Conservation (phyloP, 2,888 invertebrate species). For the Chromoteleia sp. region DNA sequence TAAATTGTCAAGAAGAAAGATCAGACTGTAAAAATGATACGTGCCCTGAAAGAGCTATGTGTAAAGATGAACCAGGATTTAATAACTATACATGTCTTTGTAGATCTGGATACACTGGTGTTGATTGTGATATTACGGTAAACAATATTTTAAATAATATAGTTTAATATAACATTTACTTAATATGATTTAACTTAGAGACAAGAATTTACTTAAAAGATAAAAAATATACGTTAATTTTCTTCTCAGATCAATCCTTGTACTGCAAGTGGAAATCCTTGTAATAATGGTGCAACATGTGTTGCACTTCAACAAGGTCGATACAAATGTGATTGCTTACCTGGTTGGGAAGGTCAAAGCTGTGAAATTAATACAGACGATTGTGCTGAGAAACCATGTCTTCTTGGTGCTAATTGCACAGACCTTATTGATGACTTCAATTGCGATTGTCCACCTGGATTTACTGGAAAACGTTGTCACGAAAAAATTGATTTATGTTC, state of each 20-base stretch:
- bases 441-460: constrained; percentile 97
- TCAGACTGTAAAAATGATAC: constrained; percentile 95
- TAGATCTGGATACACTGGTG: constrained; percentile 96
- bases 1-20: constrained; percentile 97
- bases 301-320: constrained; percentile 95
- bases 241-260: constrained; percentile 93
- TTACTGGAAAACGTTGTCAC: constrained; percentile 97
- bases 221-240: not conserved
- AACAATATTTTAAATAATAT: too few species aligned
- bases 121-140: constrained; percentile 95
- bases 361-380: constrained; percentile 98
- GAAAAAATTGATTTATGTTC: constrained; percentile 97
- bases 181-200: not conserved
- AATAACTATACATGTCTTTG: constrained; percentile 97
- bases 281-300: constrained; percentile 95
- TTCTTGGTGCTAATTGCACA: constrained; percentile 95
- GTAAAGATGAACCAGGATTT: constrained; percentile 96
- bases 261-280: constrained; percentile 94
- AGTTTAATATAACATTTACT: not conserved
- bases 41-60: constrained; percentile 98
- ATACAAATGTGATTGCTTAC: constrained; percentile 97
- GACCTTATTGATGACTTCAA: constrained; percentile 97
- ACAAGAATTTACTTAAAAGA: not conserved
- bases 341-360: constrained; percentile 98
- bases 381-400: constrained; percentile 96